A percentile compares a stretch with the other conserved stretches of the same genome.
Conservation (phyloP, 2,113 vertebrate genomes). For the Pedionomus torquatus region DNA sequence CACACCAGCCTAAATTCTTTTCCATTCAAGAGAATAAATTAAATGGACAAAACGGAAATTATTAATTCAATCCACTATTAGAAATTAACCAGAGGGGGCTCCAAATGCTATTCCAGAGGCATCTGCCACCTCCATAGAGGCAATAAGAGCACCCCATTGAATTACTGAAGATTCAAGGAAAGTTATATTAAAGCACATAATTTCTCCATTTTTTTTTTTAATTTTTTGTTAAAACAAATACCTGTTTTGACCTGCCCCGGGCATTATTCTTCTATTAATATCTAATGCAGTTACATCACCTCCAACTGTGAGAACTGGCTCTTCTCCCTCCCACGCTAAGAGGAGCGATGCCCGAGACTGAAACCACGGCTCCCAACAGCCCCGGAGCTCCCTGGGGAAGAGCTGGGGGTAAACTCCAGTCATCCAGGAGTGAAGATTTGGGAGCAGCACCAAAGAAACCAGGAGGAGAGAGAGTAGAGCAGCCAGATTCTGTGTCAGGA, state of each 20-base stretch:
- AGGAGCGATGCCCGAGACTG: neutral
- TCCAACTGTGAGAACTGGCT: neutral
- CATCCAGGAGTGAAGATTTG: neutral
- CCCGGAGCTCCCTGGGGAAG: neutral
- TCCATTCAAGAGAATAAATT: neutral
- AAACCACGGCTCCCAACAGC: neutral
- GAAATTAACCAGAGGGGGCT: neutral
- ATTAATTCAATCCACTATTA: neutral
- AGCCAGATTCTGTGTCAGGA: neutral
- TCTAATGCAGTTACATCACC: neutral
- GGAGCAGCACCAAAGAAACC: neutral
- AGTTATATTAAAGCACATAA: neutral
- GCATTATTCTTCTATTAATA: neutral
- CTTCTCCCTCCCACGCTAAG: neutral
- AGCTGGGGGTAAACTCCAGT: neutral
- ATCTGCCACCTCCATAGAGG: neutral
- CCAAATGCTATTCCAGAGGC: neutral
- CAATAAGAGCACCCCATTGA: neutral
- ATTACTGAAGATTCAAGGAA: neutral
- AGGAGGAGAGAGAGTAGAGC: neutral
- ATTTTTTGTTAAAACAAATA: too few relatives aligned
- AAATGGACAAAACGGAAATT: neutral
- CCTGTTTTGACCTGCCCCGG: neutral
- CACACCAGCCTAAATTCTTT: neutral
- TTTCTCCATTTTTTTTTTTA: neutral